Evolutionary conservation across 1,140 invertebrate species (phyloP).

Genomic region (Chrysopa pallens): DNA sequence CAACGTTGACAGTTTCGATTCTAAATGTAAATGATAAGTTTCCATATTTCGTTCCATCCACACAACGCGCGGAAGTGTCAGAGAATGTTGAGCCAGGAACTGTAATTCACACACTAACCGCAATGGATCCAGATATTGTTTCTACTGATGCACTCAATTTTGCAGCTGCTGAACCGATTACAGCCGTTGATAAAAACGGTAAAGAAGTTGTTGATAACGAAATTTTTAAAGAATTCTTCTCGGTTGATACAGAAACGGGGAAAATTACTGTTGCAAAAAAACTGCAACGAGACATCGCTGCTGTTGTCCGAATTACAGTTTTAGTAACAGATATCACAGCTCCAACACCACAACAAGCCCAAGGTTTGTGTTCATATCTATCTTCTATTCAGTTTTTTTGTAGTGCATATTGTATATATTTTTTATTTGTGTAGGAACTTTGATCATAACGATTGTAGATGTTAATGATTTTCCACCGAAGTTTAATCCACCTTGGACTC

Average conservation of each 20-base stretch:
- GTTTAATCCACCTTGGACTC: slow-evolving; percentile 54
- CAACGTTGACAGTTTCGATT: slow-evolving; percentile 56
- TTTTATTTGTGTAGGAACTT: slow-evolving; percentile 33
- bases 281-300: slow-evolving; percentile 49
- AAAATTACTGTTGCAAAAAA: slow-evolving; percentile 46
- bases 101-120: slow-evolving; percentile 51
- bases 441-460: slow-evolving; percentile 76
- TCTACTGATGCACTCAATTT: slow-evolving; percentile 49
- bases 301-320: slow-evolving; percentile 57
- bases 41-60: slow-evolving; percentile 66
- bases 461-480: slow-evolving; percentile 43
- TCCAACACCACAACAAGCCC: slow-evolving; percentile 53
- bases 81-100: slow-evolving; percentile 59
- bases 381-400: background rate
- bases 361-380: slow-evolving; percentile 32
- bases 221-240: slow-evolving; percentile 50
- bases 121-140: slow-evolving; percentile 64
- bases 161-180: slow-evolving; percentile 46
- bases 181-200: slow-evolving; percentile 65
- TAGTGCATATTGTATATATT: slow-evolving; percentile 1
- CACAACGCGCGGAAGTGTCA: slow-evolving; percentile 61
- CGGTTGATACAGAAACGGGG: slow-evolving; percentile 46
- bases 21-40: slow-evolving; percentile 78
- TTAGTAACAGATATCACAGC: slow-evolving; percentile 66
- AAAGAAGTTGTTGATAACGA: slow-evolving; percentile 42